A percentile compares a stretch with the other conserved stretches of the same genome.
phyloP scores from a whole-genome alignment of 2,797 vertebrate genomes.

The Acrossocheilus wenchowensis region DNA sequence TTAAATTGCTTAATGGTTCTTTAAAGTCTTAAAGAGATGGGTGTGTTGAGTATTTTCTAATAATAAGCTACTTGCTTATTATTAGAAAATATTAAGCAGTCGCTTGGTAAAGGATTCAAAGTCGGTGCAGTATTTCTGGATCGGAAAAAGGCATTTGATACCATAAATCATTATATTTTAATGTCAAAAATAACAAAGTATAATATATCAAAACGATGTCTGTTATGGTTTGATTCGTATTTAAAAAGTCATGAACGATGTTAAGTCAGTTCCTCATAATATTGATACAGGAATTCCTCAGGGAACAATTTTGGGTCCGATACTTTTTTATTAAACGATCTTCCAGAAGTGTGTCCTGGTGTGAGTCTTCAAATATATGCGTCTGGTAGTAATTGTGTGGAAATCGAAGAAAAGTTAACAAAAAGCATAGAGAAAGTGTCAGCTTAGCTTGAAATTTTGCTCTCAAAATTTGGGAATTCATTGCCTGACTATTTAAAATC shows the following conservation, averaged over 20 bases:
- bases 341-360: not conserved
- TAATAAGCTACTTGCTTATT: not conserved
- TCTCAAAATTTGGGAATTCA: too few species aligned
- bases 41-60: too few species aligned
- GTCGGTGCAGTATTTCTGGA: not conserved
- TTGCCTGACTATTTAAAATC: too few species aligned
- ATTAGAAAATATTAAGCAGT: too few species aligned
- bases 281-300: not conserved
- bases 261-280: not conserved
- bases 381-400: not conserved
- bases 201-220: not conserved
- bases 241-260: not conserved
- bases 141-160: not conserved
- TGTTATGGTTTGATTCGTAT: not conserved
- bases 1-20: not conserved
- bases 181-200: not conserved
- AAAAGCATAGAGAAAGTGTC: too few species aligned
- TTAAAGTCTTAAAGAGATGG: too few species aligned
- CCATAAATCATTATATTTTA: not conserved
- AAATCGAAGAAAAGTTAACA: too few species aligned
- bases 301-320: not conserved
- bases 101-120: not conserved
- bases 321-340: not conserved
- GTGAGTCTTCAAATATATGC: not conserved
- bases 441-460: too few species aligned